A percentile compares a stretch with the other conserved stretches of the same genome.
Conservation (phyloP, 2,888 invertebrate species). For the Drosophila infuscata region DNA sequence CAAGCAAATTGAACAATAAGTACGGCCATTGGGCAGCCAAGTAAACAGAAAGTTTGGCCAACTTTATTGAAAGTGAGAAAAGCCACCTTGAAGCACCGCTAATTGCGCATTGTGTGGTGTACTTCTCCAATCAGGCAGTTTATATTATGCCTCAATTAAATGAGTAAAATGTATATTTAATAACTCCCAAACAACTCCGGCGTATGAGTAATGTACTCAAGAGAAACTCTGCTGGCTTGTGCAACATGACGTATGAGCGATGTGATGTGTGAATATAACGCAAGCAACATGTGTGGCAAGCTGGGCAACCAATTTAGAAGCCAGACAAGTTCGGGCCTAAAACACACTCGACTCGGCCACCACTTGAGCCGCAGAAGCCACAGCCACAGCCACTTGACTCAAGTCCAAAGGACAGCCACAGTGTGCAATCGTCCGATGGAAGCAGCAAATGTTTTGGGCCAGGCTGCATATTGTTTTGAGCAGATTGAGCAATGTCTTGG, state of each 20-base stretch:
- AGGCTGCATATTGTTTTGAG: constrained; percentile 57
- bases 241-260: constrained; percentile 31
- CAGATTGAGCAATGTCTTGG: constrained; percentile 47
- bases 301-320: constrained; percentile 46
- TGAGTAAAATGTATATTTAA: constrained; percentile 2
- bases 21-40: constrained; percentile 33
- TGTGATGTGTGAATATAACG: constrained; percentile 20
- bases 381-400: constrained; percentile 42
- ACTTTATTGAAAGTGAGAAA: constrained; percentile 31
- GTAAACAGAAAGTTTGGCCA: constrained; percentile 49
- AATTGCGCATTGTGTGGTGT: constrained; percentile 36
- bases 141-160: constrained; percentile 8
- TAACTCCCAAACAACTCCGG: neutral
- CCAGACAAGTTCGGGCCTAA: constrained; percentile 14
- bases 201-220: constrained; percentile 2
- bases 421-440: constrained; percentile 30
- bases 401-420: constrained; percentile 35
- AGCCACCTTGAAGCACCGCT: constrained; percentile 30
- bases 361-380: constrained; percentile 29
- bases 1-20: constrained; percentile 57
- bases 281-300: constrained; percentile 36
- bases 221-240: neutral
- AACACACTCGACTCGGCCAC: constrained; percentile 7
- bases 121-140: constrained; percentile 20
- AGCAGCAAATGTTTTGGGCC: constrained; percentile 38